Percentiles rank a stretch among this genome's conserved stretches.
Evolutionary conservation across 2,888 invertebrate genomes (phyloP).

Genomic region (Lepidocyrtoides sp.): DNA sequence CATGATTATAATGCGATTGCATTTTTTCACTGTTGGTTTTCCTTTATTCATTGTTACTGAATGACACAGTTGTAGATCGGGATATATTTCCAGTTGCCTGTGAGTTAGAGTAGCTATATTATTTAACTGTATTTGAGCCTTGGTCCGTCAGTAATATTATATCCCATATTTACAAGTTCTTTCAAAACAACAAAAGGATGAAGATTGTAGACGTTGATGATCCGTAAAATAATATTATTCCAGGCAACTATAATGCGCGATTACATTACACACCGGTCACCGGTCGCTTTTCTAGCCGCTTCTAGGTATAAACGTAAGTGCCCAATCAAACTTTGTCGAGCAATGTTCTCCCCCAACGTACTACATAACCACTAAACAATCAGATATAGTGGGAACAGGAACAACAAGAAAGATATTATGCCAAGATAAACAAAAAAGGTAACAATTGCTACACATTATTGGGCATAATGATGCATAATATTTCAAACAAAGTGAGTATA

Average conservation of each 20-base stretch:
- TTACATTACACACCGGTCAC: slow-evolving; percentile 34
- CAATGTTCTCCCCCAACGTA: background rate
- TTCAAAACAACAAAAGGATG: slow-evolving; percentile 50
- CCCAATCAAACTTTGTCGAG: background rate
- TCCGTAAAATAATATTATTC: slow-evolving; percentile 70
- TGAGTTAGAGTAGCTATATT: background rate
- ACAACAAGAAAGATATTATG: slow-evolving; percentile 26
- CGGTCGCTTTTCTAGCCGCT: slow-evolving; percentile 4
- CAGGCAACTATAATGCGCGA: slow-evolving; percentile 29
- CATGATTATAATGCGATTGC: slow-evolving; percentile 26
- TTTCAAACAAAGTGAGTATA: background rate
- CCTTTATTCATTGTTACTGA: background rate
- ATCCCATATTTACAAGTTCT: slow-evolving; percentile 24
- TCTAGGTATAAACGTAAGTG: no score
- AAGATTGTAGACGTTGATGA: slow-evolving; percentile 43
- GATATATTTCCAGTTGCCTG: background rate
- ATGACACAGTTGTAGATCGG: background rate
- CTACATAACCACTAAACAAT: background rate
- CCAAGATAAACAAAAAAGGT: slow-evolving; percentile 51
- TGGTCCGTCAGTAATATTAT: slow-evolving; percentile 64
- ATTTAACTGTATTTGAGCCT: slow-evolving; percentile 63
- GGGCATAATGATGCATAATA: slow-evolving; percentile 28
- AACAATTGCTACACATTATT: background rate
- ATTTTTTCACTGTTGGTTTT: slow-evolving; percentile 37
- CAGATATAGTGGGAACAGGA: background rate